phyloP scores from a whole-genome alignment of 2,888 invertebrate species.

The Napeogenes sylphis region DNA sequence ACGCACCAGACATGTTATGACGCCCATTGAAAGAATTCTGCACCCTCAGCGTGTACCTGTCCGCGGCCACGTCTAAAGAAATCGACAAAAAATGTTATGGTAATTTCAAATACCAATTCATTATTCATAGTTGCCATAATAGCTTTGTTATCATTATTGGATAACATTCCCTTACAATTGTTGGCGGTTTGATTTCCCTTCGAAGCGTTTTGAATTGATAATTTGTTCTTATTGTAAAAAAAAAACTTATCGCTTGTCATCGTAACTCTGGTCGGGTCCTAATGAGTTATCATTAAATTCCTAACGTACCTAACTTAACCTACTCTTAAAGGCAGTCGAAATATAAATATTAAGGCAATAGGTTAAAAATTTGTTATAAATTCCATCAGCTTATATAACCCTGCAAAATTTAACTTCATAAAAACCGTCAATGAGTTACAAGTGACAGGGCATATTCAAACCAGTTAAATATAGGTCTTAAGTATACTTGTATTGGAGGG shows the following conservation, averaged over 20 bases:
- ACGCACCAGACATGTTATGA: constrained; percentile 36
- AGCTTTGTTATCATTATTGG: constrained; percentile 74
- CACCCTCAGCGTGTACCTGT: constrained; percentile 75
- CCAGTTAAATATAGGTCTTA: neutral
- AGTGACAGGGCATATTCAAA: constrained; percentile 1
- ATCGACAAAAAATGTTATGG: constrained; percentile 73
- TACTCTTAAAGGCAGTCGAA: no score
- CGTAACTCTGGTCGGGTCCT: constrained; percentile 29
- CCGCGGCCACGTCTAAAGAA: constrained; percentile 73
- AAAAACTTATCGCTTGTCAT: constrained; percentile 52
- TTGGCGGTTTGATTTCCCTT: constrained; percentile 42
- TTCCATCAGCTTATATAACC: no score
- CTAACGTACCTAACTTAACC: no score
- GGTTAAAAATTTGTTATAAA: no score
- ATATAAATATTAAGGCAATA: no score
- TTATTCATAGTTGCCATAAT: constrained; percentile 73
- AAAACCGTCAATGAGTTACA: neutral
- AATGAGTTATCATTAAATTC: no score
- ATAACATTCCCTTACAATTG: constrained; percentile 63
- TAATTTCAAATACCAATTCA: constrained; percentile 70
- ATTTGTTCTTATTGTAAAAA: constrained; percentile 36
- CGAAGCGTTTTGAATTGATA: constrained; percentile 44
- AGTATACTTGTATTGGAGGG: constrained; percentile 1
- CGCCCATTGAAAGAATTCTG: constrained; percentile 75
- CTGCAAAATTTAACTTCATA: neutral